These are phyloP conservation scores for Neelides folsomi DNA, from an alignment of 2,888 invertebrate genomes.

Conservation along the genomic window DNA sequence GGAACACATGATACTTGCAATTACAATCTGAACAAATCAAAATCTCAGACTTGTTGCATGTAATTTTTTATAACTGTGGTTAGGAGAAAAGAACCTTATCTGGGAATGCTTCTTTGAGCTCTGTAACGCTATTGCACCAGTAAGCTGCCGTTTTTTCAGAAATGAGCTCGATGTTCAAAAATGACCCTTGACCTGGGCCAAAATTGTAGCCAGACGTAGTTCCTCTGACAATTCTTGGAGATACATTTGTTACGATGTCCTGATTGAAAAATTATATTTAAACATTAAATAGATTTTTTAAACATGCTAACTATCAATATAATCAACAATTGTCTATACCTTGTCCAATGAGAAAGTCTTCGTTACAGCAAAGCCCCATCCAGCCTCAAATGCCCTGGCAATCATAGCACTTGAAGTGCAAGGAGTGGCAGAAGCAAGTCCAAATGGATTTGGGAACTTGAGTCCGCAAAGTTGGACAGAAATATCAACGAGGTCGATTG, in stretches of 20 bases:
- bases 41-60: not conserved
- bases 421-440: constrained; percentile 92
- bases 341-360: constrained; percentile 93
- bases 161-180: constrained; percentile 94
- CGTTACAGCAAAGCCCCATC: constrained; percentile 96
- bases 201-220: constrained; percentile 78
- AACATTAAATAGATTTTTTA: not conserved
- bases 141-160: constrained; percentile 90
- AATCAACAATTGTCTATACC: constrained; percentile 41
- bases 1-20: constrained; percentile 91
- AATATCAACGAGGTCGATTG: constrained; percentile 86
- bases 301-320: too few relatives aligned
- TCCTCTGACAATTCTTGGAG: constrained; percentile 89
- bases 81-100: constrained; percentile 55
- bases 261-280: constrained; percentile 36
- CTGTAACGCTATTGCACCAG: constrained; percentile 77
- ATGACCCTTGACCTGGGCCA: constrained; percentile 93
- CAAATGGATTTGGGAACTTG: constrained; percentile 91
- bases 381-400: constrained; percentile 80
- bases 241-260: constrained; percentile 92
- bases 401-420: constrained; percentile 92
- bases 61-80: not conserved
- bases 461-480: constrained; percentile 86
- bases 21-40: constrained; percentile 51
- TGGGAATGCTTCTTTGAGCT: constrained; percentile 85